These are phyloP conservation scores for Tyrannus savana DNA, from an alignment of 2,113 vertebrate species.

Conservation along the genomic window DNA sequence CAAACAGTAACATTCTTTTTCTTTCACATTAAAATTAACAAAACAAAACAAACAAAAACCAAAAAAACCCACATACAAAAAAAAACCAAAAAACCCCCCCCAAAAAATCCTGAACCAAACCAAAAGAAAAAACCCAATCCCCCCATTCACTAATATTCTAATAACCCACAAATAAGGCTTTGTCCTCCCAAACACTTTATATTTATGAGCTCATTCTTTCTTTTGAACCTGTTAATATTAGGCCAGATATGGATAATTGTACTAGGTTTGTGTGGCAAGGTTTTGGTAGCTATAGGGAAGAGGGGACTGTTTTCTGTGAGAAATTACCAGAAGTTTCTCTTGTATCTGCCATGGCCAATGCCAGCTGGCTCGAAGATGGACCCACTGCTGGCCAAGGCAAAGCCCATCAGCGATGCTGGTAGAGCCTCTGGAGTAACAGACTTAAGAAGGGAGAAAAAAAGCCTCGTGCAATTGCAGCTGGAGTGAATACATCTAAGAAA, in stretches of 20 bases:
- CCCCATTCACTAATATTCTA: not conserved
- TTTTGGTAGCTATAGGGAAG: not conserved
- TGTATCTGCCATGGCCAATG: no score
- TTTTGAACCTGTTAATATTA: not conserved
- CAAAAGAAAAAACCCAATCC: not conserved
- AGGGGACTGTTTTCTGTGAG: not conserved
- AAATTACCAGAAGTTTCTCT: not conserved
- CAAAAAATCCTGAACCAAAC: not conserved
- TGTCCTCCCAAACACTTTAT: not conserved
- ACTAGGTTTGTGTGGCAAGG: not conserved
- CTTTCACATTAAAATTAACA: not conserved
- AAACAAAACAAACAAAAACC: not conserved
- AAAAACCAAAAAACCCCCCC: no score
- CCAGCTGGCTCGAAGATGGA: not conserved
- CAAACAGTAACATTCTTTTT: not conserved
- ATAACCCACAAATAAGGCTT: not conserved
- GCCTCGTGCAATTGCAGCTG: not conserved
- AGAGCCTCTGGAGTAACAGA: not conserved
- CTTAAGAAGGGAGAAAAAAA: not conserved
- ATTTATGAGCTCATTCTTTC: not conserved
- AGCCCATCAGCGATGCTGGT: not conserved
- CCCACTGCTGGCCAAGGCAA: accelerated
- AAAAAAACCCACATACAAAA: not conserved
- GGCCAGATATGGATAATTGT: not conserved
- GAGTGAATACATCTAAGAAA: not conserved